Percentiles rank a stretch among this genome's conserved stretches.
Conservation (phyloP, 92 coral and sea anemone genomes). For the Zoanthus sociatus region DNA sequence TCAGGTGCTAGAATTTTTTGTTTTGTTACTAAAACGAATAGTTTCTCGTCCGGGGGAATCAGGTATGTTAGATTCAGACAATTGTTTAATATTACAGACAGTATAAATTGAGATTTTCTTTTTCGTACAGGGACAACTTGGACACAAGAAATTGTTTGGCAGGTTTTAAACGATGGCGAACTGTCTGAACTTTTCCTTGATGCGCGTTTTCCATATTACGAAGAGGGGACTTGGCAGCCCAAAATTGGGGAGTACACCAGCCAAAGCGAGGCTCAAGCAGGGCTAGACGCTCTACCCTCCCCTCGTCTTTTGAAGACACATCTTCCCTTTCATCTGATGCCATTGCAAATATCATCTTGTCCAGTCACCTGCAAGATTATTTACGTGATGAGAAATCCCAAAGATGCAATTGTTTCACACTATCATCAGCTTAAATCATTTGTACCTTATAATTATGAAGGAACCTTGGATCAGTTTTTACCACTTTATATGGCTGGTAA, state of each 20-base stretch:
- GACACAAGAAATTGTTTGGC: conserved; percentile 65
- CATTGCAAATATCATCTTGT: conserved; percentile 42
- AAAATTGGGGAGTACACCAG: not conserved
- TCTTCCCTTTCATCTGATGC: conserved; percentile 54
- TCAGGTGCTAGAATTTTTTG: too few relatives aligned
- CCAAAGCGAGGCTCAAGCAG: not conserved
- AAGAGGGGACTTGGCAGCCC: not conserved
- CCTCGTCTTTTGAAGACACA: conserved; percentile 66
- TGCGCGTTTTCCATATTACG: conserved; percentile 8
- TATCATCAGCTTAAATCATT: conserved; percentile 25
- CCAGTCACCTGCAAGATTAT: conserved; percentile 14
- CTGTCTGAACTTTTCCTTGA: conserved; percentile 16
- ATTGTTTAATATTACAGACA: too few relatives aligned
- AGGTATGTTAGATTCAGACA: too few relatives aligned
- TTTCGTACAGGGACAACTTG: conserved; percentile 52
- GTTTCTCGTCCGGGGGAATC: too few relatives aligned
- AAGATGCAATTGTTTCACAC: conserved; percentile 61
- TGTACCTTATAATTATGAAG: conserved; percentile 32
- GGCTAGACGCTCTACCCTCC: conserved; percentile 37
- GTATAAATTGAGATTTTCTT: too few relatives aligned
- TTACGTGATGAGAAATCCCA: conserved; percentile 67
- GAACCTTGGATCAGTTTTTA: conserved; percentile 63
- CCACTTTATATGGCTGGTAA: conserved; percentile 57
- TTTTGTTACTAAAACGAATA: too few relatives aligned
- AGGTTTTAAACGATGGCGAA: conserved; percentile 53